Base-by-base conservation (phyloP, 2,888 invertebrate species). In the Nephrotoma guestfalica region DNA sequence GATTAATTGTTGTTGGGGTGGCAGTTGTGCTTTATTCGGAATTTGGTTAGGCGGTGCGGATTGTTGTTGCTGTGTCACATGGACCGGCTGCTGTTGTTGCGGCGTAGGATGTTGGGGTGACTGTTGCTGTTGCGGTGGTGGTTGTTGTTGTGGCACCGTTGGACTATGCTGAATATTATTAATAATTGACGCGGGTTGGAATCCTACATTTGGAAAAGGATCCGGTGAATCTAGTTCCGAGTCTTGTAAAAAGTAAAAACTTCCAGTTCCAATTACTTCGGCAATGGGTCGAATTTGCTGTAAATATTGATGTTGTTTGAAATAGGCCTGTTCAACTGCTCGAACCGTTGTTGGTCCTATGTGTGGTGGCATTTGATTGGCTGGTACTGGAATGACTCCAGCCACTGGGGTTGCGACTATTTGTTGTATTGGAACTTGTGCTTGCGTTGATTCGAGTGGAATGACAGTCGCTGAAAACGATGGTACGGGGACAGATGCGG, bases 201-300 rank as follows among this genome's bases (percentile, higher is more conserved):
- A 86, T 40, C 47, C 86, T 30, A 89, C 90, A 84, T 89, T 88
- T 3, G 91, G 90, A n/a, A 88, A 86, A 5, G 89, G 87, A 42
- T 95, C 94, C 0, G 96, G 95, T 86, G 95, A 94, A 90, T 97
- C 97, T 88, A 97, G 93, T 92, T 97, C 97, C 40, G 97, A 97
- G 90, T 98, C 97, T 92, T 98, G 97, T 87, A 97, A 93, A 91
- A 96, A 96, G 91, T 94, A 95, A 91, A 96, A 96, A 90, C 95
- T 96, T 87, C 95, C 95, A 6, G 94, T 93, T 42, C 96, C 96
- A 88, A 96, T 94, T 43, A 96, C 95, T 89, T 96, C 96, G 11
- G 95, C 93, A 88, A 96, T 93, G 4, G 96, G 96, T 87, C 94
- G 92, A 89, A 91, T 89, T 89, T 93, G 93, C 86, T 93, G 92